Base-by-base conservation (phyloP, 2,888 invertebrate genomes). In the Meandrusa payeni region DNA sequence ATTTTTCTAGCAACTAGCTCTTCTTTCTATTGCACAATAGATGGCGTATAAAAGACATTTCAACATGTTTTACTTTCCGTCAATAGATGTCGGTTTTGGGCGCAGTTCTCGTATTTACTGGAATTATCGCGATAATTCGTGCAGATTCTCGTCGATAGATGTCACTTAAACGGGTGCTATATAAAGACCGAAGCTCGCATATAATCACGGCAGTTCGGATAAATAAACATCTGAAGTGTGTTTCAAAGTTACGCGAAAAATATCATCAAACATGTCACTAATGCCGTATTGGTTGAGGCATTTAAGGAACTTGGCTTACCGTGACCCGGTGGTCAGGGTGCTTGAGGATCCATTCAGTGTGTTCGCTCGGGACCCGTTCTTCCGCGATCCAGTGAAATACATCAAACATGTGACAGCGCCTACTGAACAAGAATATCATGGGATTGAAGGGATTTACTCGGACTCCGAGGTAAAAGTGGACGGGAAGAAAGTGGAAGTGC, bases 401-500 rank as follows among this genome's bases (percentile, higher is more conserved):
- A 62, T 80, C 34, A 70, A 60, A 43, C 73, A 80, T 48, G 51
- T 62, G 7, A 58, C 69, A 2, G 54, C 69, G 6, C 71, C 78
- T 0, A 13, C 55, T 3, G 76, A 82, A 2, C 46, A 55, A 1
- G 59, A 71, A 1, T 57, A 74, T 36, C 81, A 83, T 36, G 72
- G 80, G 10, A 75, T 88, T 38, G 76, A 89, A 47, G 89, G 89
- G 9, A 69, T 86, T 23, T 90, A 88, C 58, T 89, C 90, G 10
- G 89, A 88, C 6, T 88, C 89, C 0, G 90, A 88, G 44, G 77
- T 92, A 2, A 83, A 89, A 46, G 72, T 85, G 10, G 91, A 91
- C 60, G 90, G 91, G n/a, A 90, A 93, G 57, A 91, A 92, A 46
- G 93, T 92, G 50, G 92, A 92, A 64, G 92, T 93, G 5, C 91